Percentiles rank a stretch among this genome's conserved stretches.
Conservation (phyloP, 2,797 vertebrate species). For the Emydoidea blandingii region DNA sequence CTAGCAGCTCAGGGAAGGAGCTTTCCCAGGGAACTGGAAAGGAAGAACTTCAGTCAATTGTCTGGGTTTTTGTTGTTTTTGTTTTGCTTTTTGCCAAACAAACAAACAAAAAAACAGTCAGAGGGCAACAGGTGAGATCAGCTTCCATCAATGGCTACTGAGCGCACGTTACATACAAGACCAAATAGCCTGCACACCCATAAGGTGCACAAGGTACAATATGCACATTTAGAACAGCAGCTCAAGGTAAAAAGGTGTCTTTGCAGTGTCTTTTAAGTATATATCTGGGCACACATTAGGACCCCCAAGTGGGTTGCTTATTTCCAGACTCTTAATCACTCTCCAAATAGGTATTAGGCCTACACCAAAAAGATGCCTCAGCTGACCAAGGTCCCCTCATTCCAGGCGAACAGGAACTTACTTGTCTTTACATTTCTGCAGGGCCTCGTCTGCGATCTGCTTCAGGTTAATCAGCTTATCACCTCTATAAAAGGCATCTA, state of each 20-base stretch:
- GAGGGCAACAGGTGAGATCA: background rate
- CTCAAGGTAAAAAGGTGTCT: background rate
- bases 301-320: background rate
- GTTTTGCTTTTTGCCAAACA: background rate
- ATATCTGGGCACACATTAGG: background rate
- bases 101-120: background rate
- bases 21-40: too few relatives aligned
- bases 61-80: background rate
- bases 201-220: background rate
- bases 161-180: too few relatives aligned
- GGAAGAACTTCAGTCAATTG: background rate
- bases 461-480: conserved; percentile 97
- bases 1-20: background rate
- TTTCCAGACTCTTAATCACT: background rate
- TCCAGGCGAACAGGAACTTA: conserved; percentile 78
- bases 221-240: too few relatives aligned
- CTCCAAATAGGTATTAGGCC: background rate
- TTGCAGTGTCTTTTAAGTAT: background rate
- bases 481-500: conserved; percentile 97
- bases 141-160: background rate
- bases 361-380: too few relatives aligned
- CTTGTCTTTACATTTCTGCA: conserved; percentile 93
- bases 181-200: background rate
- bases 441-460: conserved; percentile 92
- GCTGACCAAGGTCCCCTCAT: background rate